These are phyloP conservation scores for Aelia acuminata DNA, from an alignment of 2,888 invertebrate species.

Conservation along the genomic window DNA sequence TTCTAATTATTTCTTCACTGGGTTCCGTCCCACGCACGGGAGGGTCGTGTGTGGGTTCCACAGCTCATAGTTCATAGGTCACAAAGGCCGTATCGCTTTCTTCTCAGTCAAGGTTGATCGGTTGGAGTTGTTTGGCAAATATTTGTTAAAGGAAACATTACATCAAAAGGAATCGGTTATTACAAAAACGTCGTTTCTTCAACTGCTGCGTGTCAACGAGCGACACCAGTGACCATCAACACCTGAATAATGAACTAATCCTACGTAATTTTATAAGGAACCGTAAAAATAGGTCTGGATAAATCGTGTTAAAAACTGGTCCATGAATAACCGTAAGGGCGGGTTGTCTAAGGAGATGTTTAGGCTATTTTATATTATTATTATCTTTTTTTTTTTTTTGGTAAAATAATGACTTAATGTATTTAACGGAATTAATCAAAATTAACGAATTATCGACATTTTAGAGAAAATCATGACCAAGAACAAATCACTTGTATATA, in stretches of 20 bases:
- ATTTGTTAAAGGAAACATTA: background rate
- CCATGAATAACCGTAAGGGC: too few species aligned
- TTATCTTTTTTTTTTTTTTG: background rate
- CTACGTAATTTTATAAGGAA: background rate
- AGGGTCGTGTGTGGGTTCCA: conserved; percentile 32
- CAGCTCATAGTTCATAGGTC: conserved; percentile 49
- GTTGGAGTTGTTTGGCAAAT: background rate
- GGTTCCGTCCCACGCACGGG: conserved; percentile 31
- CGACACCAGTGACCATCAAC: background rate
- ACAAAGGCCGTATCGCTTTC: conserved; percentile 29
- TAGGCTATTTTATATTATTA: background rate
- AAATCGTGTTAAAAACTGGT: background rate
- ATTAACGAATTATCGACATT: background rate
- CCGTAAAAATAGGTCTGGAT: background rate
- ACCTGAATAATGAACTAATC: background rate
- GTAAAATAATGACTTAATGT: background rate
- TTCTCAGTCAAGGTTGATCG: conserved; percentile 26
- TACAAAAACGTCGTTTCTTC: background rate
- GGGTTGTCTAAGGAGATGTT: background rate
- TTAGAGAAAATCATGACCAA: too few species aligned
- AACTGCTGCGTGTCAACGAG: background rate
- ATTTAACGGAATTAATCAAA: background rate
- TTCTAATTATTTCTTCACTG: conserved; percentile 44
- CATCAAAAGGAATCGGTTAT: background rate
- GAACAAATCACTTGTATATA: too few species aligned